Evolutionary conservation across 2,113 vertebrate genomes (phyloP), one percentile per base, ranked within the genome.

Genomic region (Mohoua ochrocephala): DNA sequence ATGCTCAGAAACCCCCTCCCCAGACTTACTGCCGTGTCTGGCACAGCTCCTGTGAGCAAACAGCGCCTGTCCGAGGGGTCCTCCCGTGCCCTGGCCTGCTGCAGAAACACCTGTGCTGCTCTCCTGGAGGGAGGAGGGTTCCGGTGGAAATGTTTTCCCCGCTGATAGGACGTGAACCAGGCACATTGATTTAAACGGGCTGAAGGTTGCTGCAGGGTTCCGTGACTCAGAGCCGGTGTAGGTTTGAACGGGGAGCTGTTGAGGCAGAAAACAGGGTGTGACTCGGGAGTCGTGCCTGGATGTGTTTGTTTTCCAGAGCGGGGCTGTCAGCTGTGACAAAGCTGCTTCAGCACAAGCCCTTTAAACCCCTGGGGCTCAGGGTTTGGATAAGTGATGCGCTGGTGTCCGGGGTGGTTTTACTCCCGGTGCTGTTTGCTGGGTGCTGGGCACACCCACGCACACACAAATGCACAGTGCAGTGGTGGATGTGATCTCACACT

Each of bases 331-430:
- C 54, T 52, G 53, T 11, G 23, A n/a, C 6, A 33, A 65, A 84
- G 68, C 52, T 20, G 44, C 63, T 76, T 59, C 49, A 73, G 59
- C 37, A 49, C 15, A 28, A 60, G 8, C 18, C 31, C 49, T 59
- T 39, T 24, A 31, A 59, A 4, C 1, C n/a, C 12, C 9, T 13
- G 7, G 11, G 27, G 57, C 26, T 68, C 15, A 9, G 61, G 42
- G 75, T 45, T 49, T 22, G 27, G 54, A 1, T 31, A 21, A 31
- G 17, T 22, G 37, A 3, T 35, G 5, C 28, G 7, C 6, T 16
- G 12, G 27, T 39, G 53, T 7, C 68, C 0, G 0, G 21, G 52
- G 16, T 31, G 67, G 2, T 37, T 15, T 61, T 6, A 8, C 15
- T 54, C 24, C 7, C 2, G 19, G 18, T 39, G 61, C 50, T 30